These are phyloP conservation scores for Druceiella hillmani DNA, from an alignment of 2,888 invertebrate species.

Conservation along the genomic window DNA sequence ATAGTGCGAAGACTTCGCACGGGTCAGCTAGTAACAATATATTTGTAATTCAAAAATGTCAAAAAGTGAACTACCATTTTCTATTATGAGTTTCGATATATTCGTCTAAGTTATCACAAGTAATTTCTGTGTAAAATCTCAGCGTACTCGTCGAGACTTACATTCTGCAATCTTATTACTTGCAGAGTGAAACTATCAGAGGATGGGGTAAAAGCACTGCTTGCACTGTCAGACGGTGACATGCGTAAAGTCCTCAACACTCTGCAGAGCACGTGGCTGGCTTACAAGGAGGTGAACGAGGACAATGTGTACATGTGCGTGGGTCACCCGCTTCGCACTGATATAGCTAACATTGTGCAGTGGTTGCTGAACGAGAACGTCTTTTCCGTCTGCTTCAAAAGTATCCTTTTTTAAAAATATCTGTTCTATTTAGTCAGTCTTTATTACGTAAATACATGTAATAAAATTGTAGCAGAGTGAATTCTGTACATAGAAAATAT, in stretches of 20 bases:
- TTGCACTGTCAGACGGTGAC: constrained; percentile 90
- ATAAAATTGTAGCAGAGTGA: too few relatives aligned
- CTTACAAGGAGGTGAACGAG: constrained; percentile 83
- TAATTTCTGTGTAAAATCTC: too few relatives aligned
- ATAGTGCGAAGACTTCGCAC: too few relatives aligned
- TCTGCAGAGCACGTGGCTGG: constrained; percentile 92
- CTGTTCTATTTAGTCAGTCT: too few relatives aligned
- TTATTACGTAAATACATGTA: too few relatives aligned
- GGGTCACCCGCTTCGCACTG: constrained; percentile 87
- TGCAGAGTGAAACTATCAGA: constrained; percentile 75
- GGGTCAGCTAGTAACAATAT: too few relatives aligned
- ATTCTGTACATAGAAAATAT: too few relatives aligned
- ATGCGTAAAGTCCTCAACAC: constrained; percentile 98
- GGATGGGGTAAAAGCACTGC: constrained; percentile 84
- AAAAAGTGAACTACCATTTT: too few relatives aligned
- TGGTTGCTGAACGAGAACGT: constrained; percentile 79
- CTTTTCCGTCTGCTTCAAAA: constrained; percentile 67
- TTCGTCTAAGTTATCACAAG: too few relatives aligned
- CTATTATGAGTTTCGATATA: too few relatives aligned
- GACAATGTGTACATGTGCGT: constrained; percentile 92
- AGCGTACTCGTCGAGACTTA: too few relatives aligned
- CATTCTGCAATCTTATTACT: constrained; percentile 20
- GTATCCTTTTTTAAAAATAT: constrained; percentile 59
- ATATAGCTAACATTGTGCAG: constrained; percentile 83
- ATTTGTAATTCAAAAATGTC: too few relatives aligned